Percentiles rank a stretch among this genome's conserved stretches.
phyloP scores from a whole-genome alignment of 2,113 vertebrate genomes.

The Semnopithecus entellus region DNA sequence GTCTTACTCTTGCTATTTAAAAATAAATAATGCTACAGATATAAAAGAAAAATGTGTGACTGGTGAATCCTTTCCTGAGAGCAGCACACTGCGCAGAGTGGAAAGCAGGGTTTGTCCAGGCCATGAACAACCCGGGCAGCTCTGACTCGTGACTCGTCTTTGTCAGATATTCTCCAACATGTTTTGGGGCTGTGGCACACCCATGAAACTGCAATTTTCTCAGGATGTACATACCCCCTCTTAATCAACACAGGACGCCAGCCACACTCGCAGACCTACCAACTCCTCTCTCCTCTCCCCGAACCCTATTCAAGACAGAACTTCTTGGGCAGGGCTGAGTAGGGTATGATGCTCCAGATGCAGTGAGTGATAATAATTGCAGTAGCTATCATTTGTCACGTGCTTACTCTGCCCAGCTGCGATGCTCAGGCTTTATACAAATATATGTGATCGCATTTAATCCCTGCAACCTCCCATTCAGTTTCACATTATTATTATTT shows the following conservation, averaged over 20 bases:
- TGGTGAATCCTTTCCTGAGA: background rate
- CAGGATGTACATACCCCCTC: background rate
- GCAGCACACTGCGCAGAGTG: background rate
- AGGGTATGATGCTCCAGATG: background rate
- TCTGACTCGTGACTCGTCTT: background rate
- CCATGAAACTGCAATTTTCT: background rate
- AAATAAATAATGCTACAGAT: background rate
- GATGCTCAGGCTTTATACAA: background rate
- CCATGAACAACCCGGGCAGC: background rate
- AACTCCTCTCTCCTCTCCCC: background rate
- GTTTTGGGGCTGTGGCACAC: background rate
- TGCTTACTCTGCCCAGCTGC: background rate
- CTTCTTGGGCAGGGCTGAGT: background rate
- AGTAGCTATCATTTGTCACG: background rate
- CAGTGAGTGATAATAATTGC: background rate
- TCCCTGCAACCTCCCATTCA: slow-evolving; percentile 2
- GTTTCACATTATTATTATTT: background rate
- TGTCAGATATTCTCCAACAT: background rate
- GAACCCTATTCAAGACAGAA: background rate
- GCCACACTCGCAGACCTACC: background rate
- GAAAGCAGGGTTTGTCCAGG: background rate
- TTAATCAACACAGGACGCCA: background rate
- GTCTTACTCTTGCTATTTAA: background rate
- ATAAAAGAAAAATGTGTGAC: background rate
- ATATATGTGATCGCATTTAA: background rate